Conservation (phyloP, 2,888 invertebrate species). For the Lepidonotus clava region DNA sequence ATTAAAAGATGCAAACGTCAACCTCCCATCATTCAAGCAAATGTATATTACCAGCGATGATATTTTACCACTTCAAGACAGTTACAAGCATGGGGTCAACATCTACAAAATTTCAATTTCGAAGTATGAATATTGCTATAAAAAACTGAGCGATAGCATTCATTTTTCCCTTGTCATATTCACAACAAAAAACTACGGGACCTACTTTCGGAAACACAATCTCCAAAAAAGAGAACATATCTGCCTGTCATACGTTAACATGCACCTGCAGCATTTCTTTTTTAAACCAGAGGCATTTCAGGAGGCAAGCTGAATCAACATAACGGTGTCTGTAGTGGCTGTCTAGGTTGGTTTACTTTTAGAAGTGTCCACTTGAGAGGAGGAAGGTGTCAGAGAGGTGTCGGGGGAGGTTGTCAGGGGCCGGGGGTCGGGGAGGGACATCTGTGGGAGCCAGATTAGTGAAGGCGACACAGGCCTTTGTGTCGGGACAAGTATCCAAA, state of each 20-base stretch:
- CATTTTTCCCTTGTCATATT: too few relatives aligned
- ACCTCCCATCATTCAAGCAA: too few relatives aligned
- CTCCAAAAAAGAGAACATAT: too few relatives aligned
- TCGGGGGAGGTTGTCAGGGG: not conserved
- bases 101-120: too few relatives aligned
- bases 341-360: conserved; percentile 24
- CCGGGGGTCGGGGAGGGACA: not conserved
- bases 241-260: not conserved
- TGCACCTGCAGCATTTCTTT: not conserved
- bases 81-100: too few relatives aligned
- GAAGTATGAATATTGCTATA: too few relatives aligned
- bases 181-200: too few relatives aligned
- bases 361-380: conserved; percentile 30
- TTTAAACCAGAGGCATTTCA: not conserved
- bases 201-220: too few relatives aligned
- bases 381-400: not conserved
- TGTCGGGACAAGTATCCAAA: conserved; percentile 42
- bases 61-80: too few relatives aligned
- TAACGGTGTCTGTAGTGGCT: not conserved
- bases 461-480: conserved; percentile 1
- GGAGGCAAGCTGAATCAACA: conserved; percentile 31
- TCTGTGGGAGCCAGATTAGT: conserved; percentile 34
- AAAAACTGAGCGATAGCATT: too few relatives aligned
- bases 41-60: too few relatives aligned
- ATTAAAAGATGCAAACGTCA: too few relatives aligned